phyloP scores from a whole-genome alignment of 1,140 invertebrate genomes.

The Hylaeus anthracinus region DNA sequence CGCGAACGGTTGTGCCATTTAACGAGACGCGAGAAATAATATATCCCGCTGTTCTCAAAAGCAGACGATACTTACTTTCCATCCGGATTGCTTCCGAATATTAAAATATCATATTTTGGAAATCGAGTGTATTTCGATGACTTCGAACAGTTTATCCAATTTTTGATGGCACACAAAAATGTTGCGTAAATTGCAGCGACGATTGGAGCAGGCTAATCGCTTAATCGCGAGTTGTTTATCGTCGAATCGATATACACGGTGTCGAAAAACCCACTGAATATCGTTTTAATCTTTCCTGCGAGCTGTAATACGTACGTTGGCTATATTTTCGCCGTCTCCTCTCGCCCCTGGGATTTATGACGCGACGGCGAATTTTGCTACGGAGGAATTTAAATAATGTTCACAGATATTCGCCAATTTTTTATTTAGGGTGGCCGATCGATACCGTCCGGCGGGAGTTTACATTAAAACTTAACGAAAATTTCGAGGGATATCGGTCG shows the following conservation, averaged over 20 bases:
- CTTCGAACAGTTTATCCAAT: no score
- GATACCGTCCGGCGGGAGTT: not conserved
- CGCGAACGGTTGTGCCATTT: conserved; percentile 8
- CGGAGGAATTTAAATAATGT: conserved; percentile 6
- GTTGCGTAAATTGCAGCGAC: no score
- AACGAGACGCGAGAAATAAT: conserved; percentile 52
- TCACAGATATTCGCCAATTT: conserved; percentile 19
- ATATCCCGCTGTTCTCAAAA: conserved; percentile 24
- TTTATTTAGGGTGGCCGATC: not conserved
- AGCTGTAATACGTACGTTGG: not conserved
- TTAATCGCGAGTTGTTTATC: no score
- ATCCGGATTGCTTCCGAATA: no score
- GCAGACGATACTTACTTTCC: no score
- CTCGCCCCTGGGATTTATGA: not conserved
- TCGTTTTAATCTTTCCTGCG: not conserved
- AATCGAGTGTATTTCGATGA: no score
- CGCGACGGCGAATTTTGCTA: no score
- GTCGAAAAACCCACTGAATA: not conserved
- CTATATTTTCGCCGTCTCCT: not conserved
- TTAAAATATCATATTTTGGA: no score
- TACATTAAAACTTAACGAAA: conserved; percentile 47
- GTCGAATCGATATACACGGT: not conserved
- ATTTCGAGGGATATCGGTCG: conserved; percentile 21
- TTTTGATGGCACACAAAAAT: no score
- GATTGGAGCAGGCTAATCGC: no score